Percentiles rank a stretch among this genome's conserved stretches.
Evolutionary conservation across 2,113 vertebrate genomes (phyloP).

Genomic region (Ictalurus punctatus): DNA sequence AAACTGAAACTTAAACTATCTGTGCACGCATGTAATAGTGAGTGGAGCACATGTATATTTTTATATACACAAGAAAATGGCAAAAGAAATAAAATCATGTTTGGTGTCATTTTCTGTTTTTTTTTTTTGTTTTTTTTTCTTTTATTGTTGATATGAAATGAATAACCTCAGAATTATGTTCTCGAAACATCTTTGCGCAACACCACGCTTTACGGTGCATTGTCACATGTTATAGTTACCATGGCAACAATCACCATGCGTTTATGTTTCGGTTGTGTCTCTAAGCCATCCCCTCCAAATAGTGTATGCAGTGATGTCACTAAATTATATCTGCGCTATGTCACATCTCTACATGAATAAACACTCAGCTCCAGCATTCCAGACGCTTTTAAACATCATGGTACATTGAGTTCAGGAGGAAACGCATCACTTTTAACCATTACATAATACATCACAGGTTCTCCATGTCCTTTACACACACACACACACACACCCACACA

Average conservation of each 20-base stretch:
- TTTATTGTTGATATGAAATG: background rate
- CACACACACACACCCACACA: constrained; percentile 8
- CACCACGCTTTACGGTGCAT: too few species aligned
- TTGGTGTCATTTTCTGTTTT: background rate
- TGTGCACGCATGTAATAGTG: too few species aligned
- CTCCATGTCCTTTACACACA: background rate
- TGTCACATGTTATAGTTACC: background rate
- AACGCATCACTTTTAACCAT: constrained; percentile 10
- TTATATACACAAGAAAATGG: background rate
- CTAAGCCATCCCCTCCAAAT: too few species aligned
- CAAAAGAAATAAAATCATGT: background rate
- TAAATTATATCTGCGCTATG: too few species aligned
- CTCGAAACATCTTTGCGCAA: background rate
- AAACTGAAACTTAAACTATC: too few species aligned
- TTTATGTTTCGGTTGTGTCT: background rate
- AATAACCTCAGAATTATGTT: background rate
- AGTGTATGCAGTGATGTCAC: too few species aligned
- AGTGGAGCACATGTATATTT: background rate
- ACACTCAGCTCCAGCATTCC: background rate
- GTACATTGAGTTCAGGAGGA: constrained; percentile 23
- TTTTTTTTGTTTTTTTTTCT: background rate
- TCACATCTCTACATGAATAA: background rate
- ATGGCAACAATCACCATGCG: background rate
- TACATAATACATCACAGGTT: constrained; percentile 38
- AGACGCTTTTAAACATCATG: background rate